These are phyloP conservation scores for Prorops nasuta DNA, from an alignment of 1,140 invertebrate species.

Conservation along the genomic window DNA sequence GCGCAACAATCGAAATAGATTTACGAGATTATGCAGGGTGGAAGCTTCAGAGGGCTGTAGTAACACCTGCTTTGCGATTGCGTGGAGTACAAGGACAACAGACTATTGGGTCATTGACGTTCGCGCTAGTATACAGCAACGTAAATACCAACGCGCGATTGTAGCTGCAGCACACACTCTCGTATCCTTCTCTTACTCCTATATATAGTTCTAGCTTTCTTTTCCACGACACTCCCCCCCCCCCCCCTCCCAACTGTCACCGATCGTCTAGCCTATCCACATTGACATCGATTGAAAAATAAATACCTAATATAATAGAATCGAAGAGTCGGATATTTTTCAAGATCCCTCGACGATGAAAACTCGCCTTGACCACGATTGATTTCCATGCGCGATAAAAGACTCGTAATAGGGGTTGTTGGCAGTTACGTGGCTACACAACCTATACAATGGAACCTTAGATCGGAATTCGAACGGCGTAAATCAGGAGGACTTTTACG, in stretches of 20 bases:
- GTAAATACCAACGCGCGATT: slow-evolving; percentile 13
- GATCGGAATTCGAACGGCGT: background rate
- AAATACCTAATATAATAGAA: too few species aligned
- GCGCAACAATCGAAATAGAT: slow-evolving; percentile 8
- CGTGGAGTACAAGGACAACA: slow-evolving; percentile 12
- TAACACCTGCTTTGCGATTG: slow-evolving; percentile 19
- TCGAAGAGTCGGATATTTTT: too few species aligned
- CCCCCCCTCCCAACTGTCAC: too few species aligned
- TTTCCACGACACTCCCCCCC: too few species aligned
- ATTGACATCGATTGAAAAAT: too few species aligned
- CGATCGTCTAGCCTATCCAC: too few species aligned
- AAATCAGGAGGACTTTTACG: background rate
- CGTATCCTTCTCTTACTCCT: slow-evolving; percentile 1
- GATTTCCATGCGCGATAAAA: too few species aligned
- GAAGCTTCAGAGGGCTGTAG: background rate
- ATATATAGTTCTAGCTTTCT: too few species aligned
- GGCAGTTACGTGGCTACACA: too few species aligned
- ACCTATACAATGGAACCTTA: background rate
- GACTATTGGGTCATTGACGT: slow-evolving; percentile 17
- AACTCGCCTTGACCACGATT: too few species aligned
- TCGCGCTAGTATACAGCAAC: slow-evolving; percentile 12
- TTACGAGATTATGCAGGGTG: background rate
- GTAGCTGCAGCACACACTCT: slow-evolving; percentile 1
- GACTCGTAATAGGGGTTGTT: too few species aligned
- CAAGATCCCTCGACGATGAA: too few species aligned